Evolutionary conservation across 2,113 vertebrate species (phyloP), one percentile per base, ranked within the genome.

Genomic region (Halichoeres trimaculatus): DNA sequence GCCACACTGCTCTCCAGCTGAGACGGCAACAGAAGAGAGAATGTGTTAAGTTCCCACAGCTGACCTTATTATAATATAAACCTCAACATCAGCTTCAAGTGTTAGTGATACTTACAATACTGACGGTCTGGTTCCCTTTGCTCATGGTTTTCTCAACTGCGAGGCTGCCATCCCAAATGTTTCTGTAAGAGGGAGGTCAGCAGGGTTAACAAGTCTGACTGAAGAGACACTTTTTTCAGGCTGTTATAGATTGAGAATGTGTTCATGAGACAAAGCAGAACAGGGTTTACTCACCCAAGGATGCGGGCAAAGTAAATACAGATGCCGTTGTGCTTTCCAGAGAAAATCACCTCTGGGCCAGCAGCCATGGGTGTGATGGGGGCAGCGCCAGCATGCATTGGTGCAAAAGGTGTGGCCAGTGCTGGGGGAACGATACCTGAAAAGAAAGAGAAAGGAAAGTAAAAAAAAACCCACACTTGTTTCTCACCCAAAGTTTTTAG

Each of bases 281-380:
- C 8, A 40, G 7, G 22, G 41, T 54, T 53, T 80, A 81, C 94
- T 94, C 61, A 99, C 98, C 98, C 97, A 54, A 99, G 93, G 83
- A 99, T 97, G 36, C 98, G 95, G 62, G 95, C 95, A 72, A 99
- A 98, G 88, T 98, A 99, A 83, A 98, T 91, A 84, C 96, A 96
- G 84, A 99, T 98, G 59, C 98, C 97, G 9, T 97, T 96, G 90
- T 99, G 98, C 72, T 98, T 99, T 65, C 98, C 98, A n/a, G 98
- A 99, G 91, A 95, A 99, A 13, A 99, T 94, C 66, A 97, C 95
- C 87, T 99, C 97, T 0, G 98, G 96, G 26, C 95, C 96, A 51
- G 94, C 85, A 0, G 92, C 89, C 90, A 97, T 81, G 19, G 95
- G 92, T 0, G 94, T 84, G 69, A 96, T 56, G 12, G 94, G 84